phyloP scores from a whole-genome alignment of 2,113 vertebrate species.

The Dicerorhinus sumatrensis region DNA sequence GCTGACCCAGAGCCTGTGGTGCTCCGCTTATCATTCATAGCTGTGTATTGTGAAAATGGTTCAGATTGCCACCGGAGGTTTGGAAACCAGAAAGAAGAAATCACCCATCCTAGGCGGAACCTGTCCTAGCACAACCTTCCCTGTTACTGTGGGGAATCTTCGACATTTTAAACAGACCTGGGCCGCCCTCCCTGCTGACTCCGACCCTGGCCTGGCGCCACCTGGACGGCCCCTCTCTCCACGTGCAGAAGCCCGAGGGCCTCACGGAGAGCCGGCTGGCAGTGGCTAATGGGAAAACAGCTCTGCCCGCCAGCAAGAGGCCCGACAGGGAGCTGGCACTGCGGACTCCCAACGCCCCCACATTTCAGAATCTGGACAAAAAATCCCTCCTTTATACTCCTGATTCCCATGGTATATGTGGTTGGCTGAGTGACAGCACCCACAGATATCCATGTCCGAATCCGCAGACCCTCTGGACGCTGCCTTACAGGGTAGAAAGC shows the following conservation, averaged over 20 bases:
- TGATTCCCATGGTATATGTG: fast-evolving
- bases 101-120: not conserved
- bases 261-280: fast-evolving
- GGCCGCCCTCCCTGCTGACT: not conserved
- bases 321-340: fast-evolving
- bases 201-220: fast-evolving
- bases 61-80: fast-evolving
- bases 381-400: no score
- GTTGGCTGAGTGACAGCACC: fast-evolving
- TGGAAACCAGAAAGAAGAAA: not conserved
- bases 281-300: not conserved
- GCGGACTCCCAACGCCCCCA: fast-evolving
- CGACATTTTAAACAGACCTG: no score
- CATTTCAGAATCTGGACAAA: no score
- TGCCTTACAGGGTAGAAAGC: not conserved
- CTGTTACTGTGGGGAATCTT: not conserved
- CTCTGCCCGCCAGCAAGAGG: not conserved
- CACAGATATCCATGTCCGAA: fast-evolving
- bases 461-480: fast-evolving
- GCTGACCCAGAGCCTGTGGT: not conserved
- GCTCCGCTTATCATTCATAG: fast-evolving
- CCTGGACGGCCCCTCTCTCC: fast-evolving
- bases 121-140: not conserved
- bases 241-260: not conserved
- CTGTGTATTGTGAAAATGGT: not conserved